Evolutionary conservation across 2,888 invertebrate species (phyloP).

Genomic region (Ametastegia equiseti): DNA sequence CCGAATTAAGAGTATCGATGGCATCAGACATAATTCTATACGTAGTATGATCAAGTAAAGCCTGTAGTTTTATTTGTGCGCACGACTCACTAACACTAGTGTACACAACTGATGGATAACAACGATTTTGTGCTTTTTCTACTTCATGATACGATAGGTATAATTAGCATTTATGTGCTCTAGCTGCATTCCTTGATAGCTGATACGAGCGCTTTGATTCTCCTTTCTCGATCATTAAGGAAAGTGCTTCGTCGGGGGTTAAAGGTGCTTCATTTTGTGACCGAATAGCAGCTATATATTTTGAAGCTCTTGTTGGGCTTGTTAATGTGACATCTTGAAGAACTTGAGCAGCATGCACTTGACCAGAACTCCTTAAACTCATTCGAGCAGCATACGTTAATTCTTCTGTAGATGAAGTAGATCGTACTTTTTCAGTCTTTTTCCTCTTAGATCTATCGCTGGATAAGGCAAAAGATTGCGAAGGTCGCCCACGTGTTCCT

Average conservation of each 20-base stretch:
- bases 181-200: slow-evolving; percentile 6
- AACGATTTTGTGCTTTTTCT: not conserved
- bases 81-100: slow-evolving; percentile 6
- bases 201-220: slow-evolving; percentile 6
- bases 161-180: slow-evolving; percentile 8
- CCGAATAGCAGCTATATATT: not conserved
- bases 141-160: slow-evolving; percentile 12
- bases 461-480: slow-evolving; percentile 12
- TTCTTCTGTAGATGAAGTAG: not conserved
- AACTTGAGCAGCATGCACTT: slow-evolving; percentile 12
- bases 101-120: not conserved
- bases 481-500: slow-evolving; percentile 12
- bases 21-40: slow-evolving; percentile 12
- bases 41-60: slow-evolving; percentile 1
- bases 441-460: slow-evolving; percentile 7
- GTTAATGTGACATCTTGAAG: slow-evolving; percentile 1
- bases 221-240: not conserved
- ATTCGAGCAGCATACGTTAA: slow-evolving; percentile 4
- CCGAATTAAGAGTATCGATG: slow-evolving; percentile 7
- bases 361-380: slow-evolving; percentile 8
- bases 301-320: slow-evolving; percentile 1
- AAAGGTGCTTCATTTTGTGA: slow-evolving; percentile 11
- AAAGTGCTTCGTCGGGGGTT: slow-evolving; percentile 6
- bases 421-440: slow-evolving; percentile 12
- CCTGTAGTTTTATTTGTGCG: slow-evolving; percentile 12